Conservation (phyloP, 2,888 invertebrate genomes). For the Eupsilia transversa region DNA sequence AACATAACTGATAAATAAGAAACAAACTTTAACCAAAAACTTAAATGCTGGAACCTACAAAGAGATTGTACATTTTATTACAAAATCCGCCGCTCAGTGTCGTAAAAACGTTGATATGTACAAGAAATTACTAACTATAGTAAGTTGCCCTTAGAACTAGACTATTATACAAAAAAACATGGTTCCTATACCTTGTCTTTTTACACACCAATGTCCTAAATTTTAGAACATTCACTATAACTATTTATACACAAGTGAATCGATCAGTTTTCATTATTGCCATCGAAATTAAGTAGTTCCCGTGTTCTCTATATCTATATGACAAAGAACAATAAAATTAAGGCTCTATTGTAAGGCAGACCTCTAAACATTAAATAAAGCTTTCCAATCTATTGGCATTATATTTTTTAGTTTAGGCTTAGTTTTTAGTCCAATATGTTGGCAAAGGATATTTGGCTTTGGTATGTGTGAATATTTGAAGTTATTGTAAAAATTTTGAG, state of each 20-base stretch:
- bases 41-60: constrained; percentile 81
- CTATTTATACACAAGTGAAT: constrained; percentile 59
- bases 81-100: constrained; percentile 76
- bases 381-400: constrained; percentile 78
- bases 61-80: constrained; percentile 81
- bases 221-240: constrained; percentile 82
- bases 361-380: constrained; percentile 75
- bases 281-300: constrained; percentile 76
- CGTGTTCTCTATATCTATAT: constrained; percentile 61
- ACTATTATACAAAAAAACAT: constrained; percentile 80
- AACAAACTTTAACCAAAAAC: constrained; percentile 70
- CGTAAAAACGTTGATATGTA: constrained; percentile 87
- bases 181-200: constrained; percentile 76
- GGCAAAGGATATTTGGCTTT: constrained; percentile 36
- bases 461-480: constrained; percentile 39
- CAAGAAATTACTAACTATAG: constrained; percentile 77
- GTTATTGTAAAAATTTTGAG: background rate
- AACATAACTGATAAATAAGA: constrained; percentile 62
- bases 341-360: constrained; percentile 75
- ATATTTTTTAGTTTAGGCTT: constrained; percentile 69
- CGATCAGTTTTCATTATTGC: constrained; percentile 73
- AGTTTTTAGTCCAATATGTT: constrained; percentile 53
- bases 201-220: constrained; percentile 81
- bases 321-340: constrained; percentile 68
- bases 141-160: constrained; percentile 75